Base-by-base conservation (phyloP, 2,888 invertebrate species). In the Biston betularia region DNA sequence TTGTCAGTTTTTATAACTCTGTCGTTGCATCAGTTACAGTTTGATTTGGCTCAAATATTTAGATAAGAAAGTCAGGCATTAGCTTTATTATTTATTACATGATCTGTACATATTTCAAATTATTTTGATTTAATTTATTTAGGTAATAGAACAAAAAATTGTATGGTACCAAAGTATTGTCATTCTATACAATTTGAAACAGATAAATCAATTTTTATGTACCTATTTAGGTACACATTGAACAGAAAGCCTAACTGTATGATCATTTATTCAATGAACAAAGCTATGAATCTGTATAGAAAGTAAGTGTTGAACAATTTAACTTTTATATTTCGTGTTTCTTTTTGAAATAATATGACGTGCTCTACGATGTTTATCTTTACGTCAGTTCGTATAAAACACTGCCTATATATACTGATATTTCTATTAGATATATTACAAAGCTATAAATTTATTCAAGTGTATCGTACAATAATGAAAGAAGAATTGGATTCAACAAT, bases 111-210 rank as follows among this genome's bases (percentile, higher is more conserved):
- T 12, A 11, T 44, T 5, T 11, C 0, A 11, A 46, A 46, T 48
- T n/a, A n/a, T 48, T 2, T 6, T 45, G 6, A 15, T 35, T 7
- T 49, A 8, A 24, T 34, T 55, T 33, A 24, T 42, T 42, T 42
- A 42, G 42, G 42, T 14, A 45, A n/a, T n/a, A n/a, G n/a, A n/a
- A 11, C 3, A 8, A 58, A 57, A 77, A 80, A 80, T 80, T 85
- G 79, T 84, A 81, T 82, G 79, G 77, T 81, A 82, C 80, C 82
- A 84, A 84, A 75, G 55, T 68, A 64, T 70, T 71, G 72, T 73
- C 76, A 55, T 65, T 65, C 73, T 80, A 72, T 79, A 75, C 73
- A 75, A 72, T 72, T 75, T 73, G 64, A 42, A 48, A 11, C 24
- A 24, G 42, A 11, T 24, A 9, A 24, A 52, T 3, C n/a, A 35